phyloP scores from a whole-genome alignment of 1,140 invertebrate species.

The Bemisia tabaci region DNA sequence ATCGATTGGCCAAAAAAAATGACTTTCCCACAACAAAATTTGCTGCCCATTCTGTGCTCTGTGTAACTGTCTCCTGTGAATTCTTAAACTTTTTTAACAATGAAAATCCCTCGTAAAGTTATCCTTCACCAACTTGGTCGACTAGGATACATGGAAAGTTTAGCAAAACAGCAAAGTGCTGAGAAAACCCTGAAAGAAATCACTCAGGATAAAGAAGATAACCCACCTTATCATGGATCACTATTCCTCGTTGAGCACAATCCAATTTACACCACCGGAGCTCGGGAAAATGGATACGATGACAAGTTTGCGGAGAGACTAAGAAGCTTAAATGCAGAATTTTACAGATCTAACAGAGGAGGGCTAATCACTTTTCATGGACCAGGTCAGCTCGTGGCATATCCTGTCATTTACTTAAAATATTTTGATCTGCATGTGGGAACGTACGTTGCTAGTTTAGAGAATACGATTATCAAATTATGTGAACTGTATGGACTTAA shows the following conservation, averaged over 20 bases:
- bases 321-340: constrained; percentile 65
- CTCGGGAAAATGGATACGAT: constrained; percentile 55
- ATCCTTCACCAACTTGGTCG: too few species aligned
- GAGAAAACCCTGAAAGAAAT: too few species aligned
- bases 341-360: constrained; percentile 76
- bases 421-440: constrained; percentile 58
- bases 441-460: constrained; percentile 73
- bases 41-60: too few species aligned
- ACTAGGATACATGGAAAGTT: too few species aligned
- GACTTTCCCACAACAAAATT: too few species aligned
- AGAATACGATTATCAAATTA: constrained; percentile 66
- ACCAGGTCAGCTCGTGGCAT: constrained; percentile 90
- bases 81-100: too few species aligned
- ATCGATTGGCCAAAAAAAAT: too few species aligned
- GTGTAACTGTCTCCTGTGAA: too few species aligned
- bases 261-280: constrained; percentile 88
- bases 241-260: constrained; percentile 59
- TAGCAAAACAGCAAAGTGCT: too few species aligned
- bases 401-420: constrained; percentile 84
- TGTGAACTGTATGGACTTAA: constrained; percentile 53
- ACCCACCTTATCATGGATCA: too few species aligned
- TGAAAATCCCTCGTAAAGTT: too few species aligned
- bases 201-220: too few species aligned
- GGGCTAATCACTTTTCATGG: constrained; percentile 98
- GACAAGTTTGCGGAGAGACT: constrained; percentile 50